A percentile compares a stretch with the other conserved stretches of the same genome.
phyloP scores from a whole-genome alignment of 1,140 invertebrate genomes.

The Acromyrmex heyeri region DNA sequence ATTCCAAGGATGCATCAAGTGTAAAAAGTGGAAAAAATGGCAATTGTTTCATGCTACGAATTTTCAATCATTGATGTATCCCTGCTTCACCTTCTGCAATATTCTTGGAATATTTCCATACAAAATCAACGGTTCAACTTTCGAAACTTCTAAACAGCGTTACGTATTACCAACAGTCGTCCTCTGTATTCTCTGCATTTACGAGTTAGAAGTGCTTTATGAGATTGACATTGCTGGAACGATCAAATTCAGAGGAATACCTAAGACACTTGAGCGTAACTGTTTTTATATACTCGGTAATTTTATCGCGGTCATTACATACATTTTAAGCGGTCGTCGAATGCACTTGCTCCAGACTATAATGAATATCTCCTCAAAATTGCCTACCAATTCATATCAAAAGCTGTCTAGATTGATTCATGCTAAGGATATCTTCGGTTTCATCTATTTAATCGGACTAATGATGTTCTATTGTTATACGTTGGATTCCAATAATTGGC shows the following conservation, averaged over 20 bases:
- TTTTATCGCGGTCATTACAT: constrained; percentile 25
- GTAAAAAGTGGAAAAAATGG: neutral
- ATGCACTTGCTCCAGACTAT: constrained; percentile 8
- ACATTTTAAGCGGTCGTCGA: neutral
- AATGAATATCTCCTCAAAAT: constrained; percentile 1
- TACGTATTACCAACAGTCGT: neutral
- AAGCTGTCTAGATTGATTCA: constrained; percentile 1
- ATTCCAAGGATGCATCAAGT: neutral
- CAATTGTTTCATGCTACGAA: neutral
- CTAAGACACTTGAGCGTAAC: constrained; percentile 21
- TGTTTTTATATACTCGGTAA: constrained; percentile 62
- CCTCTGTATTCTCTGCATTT: neutral
- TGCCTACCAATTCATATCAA: neutral
- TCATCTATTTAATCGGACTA: neutral
- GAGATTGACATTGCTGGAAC: neutral
- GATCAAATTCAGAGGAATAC: neutral
- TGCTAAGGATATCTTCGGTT: neutral
- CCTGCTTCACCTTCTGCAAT: neutral
- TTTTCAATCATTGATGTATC: constrained; percentile 28
- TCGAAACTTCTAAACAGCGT: neutral
- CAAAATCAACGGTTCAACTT: neutral
- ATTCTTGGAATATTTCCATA: constrained; percentile 6
- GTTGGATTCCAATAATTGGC: neutral
- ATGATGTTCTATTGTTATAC: neutral
- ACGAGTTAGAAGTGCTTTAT: neutral